A percentile compares a stretch with the other conserved stretches of the same genome.
These are phyloP conservation scores for Petrocephalus sullivani DNA, from an alignment of 2,797 vertebrate species.

Conservation along the genomic window DNA sequence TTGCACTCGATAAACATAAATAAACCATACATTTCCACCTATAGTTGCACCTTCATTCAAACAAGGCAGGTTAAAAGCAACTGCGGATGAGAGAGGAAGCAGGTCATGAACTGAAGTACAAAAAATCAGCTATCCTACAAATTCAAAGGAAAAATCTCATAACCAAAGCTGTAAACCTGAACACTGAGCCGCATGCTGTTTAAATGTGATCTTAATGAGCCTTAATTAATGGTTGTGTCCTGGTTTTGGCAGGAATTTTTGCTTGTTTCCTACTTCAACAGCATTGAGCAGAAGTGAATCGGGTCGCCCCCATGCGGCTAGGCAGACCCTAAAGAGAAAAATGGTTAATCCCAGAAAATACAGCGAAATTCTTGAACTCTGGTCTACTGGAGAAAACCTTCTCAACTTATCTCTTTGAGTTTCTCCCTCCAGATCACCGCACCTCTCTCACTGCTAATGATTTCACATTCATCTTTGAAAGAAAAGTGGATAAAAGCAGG, in stretches of 20 bases:
- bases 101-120: not conserved
- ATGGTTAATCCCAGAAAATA: not conserved
- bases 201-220: not conserved
- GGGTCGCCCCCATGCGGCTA: not conserved
- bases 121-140: not conserved
- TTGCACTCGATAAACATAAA: not conserved
- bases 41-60: not conserved
- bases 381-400: not conserved
- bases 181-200: not conserved
- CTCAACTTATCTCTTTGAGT: not conserved
- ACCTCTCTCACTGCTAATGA: not conserved
- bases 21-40: not conserved
- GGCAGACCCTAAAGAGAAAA: not conserved
- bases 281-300: not conserved
- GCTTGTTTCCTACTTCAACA: not conserved
- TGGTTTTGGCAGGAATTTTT: not conserved
- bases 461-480: not conserved
- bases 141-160: not conserved
- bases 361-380: slow-evolving; percentile 4
- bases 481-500: not conserved
- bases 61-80: not conserved
- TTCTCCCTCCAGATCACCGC: not conserved
- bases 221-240: not conserved
- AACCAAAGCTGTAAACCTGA: not conserved
- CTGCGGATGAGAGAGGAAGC: not conserved